Base-by-base conservation (phyloP, 2,797 vertebrate species). In the Pachyuromys duprasi region DNA sequence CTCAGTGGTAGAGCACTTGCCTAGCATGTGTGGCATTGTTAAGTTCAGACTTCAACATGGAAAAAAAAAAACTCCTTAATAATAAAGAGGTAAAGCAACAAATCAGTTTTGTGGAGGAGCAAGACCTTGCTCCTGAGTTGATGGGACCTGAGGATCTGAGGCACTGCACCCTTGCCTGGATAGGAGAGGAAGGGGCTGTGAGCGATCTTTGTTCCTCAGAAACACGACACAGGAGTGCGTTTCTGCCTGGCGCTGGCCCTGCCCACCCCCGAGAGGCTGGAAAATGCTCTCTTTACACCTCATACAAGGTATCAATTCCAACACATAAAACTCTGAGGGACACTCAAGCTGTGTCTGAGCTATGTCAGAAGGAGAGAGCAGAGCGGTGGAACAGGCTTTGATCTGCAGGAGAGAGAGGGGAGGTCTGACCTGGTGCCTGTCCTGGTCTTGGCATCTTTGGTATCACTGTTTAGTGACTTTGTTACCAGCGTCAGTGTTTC, bases 131-230 rank as follows among this genome's bases (percentile, higher is more conserved):
- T 15, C 42, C 63, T 5, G 33, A 53, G 18, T 55, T 3, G 12
- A 6, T 84, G 36, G 55, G 18, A 3, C 24, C 31, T 24, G 49
- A 53, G 28, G 14, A n/a, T n/a, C n/a, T n/a, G n/a, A n/a, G n/a
- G n/a, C 0, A 0, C 28, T 2, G 5, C 13, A 20, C 12, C 8
- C 4, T 17, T 17, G 3, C 80, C 31, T 60, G 62, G 57, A 45
- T 3, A 60, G 49, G 9, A 22, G 42, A 22, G 49, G 11, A 24
- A 8, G 4, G 36, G 17, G 14, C 31, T n/a, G 3, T 17, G 20
- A n/a, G 17, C 14, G 82, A 8, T 28, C 1, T 4, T 2, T 1
- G 22, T 2, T 36, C 70, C 65, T 83, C 20, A n/a, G 72, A 90
- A 55, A 45, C 82, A 55, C 39, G 31, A 28, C 3, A 13, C 5